A percentile compares a stretch with the other conserved stretches of the same genome.
These are phyloP conservation scores for Drosophila atroscutellata DNA, from an alignment of 2,888 invertebrate genomes.

Conservation along the genomic window DNA sequence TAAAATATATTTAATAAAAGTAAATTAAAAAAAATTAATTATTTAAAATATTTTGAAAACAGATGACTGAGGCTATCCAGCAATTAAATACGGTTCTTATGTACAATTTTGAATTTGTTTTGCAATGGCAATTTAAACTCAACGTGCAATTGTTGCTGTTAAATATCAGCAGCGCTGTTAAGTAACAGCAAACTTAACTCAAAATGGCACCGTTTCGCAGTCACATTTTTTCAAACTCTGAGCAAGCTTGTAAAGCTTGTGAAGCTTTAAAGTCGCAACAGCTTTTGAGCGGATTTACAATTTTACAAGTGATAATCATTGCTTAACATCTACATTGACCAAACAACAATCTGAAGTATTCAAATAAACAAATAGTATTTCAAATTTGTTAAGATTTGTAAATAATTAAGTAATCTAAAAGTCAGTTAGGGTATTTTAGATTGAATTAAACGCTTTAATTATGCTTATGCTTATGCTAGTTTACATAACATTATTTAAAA, in stretches of 20 bases:
- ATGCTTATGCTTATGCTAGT: neutral
- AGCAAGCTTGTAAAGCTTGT: conserved; percentile 25
- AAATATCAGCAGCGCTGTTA: neutral
- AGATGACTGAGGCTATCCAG: neutral
- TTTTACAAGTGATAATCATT: neutral
- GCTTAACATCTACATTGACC: neutral
- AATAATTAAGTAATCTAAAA: neutral
- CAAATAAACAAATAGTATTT: neutral
- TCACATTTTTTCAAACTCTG: neutral
- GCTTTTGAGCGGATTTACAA: conserved; percentile 1
- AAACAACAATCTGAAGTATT: neutral
- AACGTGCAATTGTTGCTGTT: neutral
- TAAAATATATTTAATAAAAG: neutral
- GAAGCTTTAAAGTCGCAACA: neutral
- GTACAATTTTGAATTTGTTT: no score
- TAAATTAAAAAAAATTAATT: neutral
- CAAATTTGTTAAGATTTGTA: neutral
- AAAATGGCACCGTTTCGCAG: conserved; percentile 22
- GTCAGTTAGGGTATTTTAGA: neutral
- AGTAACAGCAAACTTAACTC: conserved; percentile 16
- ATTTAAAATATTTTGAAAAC: neutral
- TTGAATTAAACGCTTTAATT: neutral
- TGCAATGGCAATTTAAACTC: no score
- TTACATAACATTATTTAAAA: neutral
- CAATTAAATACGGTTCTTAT: neutral